These are phyloP conservation scores for Rissa tridactyla DNA, from an alignment of 2,113 vertebrate genomes.

Conservation along the genomic window DNA sequence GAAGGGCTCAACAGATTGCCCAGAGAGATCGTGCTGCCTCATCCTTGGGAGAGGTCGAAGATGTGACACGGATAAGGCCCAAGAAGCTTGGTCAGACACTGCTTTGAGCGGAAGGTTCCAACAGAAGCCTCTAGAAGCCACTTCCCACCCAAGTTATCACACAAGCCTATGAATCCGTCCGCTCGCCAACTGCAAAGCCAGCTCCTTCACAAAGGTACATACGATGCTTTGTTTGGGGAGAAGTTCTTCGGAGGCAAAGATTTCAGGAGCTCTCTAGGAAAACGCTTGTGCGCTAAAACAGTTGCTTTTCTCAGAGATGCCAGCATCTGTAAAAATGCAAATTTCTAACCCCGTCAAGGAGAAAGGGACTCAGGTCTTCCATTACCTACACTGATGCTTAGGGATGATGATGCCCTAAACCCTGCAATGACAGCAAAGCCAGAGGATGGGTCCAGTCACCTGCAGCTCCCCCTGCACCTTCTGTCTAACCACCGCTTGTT, in stretches of 20 bases:
- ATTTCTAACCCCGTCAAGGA: not conserved
- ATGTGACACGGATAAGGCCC: not conserved
- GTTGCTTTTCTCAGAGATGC: not conserved
- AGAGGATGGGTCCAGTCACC: not conserved
- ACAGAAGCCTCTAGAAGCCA: not conserved
- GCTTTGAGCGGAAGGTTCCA: not conserved
- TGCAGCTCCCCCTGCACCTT: no score
- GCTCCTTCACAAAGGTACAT: not conserved
- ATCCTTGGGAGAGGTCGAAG: not conserved
- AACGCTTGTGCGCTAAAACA: not conserved
- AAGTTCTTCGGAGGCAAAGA: not conserved
- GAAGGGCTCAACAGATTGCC: not conserved
- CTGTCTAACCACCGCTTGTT: not conserved
- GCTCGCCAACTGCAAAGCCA: not conserved
- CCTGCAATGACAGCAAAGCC: not conserved
- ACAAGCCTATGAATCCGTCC: not conserved
- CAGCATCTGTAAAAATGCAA: not conserved
- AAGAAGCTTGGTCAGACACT: not conserved
- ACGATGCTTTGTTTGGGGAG: not conserved
- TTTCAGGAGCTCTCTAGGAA: not conserved
- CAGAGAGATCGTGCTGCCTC: not conserved
- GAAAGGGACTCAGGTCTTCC: not conserved
- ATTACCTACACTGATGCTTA: not conserved
- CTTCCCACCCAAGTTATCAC: not conserved
- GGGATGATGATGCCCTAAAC: not conserved